Conservation (phyloP, 1,140 invertebrate genomes). For the Maconellicoccus hirsutus region DNA sequence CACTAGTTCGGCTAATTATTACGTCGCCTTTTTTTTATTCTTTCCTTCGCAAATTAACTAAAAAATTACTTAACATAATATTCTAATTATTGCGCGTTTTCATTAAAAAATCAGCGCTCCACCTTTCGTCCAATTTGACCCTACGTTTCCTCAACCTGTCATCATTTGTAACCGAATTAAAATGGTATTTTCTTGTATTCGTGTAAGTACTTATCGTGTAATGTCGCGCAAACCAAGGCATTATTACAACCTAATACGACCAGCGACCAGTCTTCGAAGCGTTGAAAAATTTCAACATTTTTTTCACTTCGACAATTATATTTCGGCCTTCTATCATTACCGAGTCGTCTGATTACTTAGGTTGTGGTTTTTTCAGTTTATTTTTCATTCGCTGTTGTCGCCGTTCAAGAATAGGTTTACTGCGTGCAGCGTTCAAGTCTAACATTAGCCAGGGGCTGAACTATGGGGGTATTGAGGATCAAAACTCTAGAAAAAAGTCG, state of each 20-base stretch:
- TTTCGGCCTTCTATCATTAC: background rate
- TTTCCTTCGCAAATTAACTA: background rate
- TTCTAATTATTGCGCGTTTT: background rate
- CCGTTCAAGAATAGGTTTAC: too few species aligned
- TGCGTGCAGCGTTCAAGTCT: too few species aligned
- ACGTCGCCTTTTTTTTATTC: too few species aligned
- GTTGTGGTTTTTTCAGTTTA: background rate
- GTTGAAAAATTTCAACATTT: too few species aligned
- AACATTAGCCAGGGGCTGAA: too few species aligned
- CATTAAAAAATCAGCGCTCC: background rate
- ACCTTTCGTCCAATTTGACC: background rate
- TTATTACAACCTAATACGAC: background rate
- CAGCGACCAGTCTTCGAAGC: background rate
- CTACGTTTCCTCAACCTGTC: too few species aligned
- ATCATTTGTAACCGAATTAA: background rate
- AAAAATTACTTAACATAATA: background rate
- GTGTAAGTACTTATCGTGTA: background rate
- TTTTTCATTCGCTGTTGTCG: too few species aligned
- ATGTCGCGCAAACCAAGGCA: too few species aligned
- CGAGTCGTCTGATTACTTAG: background rate
- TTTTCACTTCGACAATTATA: too few species aligned
- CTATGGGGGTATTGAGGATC: too few species aligned
- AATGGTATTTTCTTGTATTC: background rate
- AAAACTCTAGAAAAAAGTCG: too few species aligned
- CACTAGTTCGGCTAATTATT: background rate